A percentile compares a stretch with the other conserved stretches of the same genome.
phyloP scores from a whole-genome alignment of 2,113 vertebrate genomes.

The Melanotaenia duboulayi region DNA sequence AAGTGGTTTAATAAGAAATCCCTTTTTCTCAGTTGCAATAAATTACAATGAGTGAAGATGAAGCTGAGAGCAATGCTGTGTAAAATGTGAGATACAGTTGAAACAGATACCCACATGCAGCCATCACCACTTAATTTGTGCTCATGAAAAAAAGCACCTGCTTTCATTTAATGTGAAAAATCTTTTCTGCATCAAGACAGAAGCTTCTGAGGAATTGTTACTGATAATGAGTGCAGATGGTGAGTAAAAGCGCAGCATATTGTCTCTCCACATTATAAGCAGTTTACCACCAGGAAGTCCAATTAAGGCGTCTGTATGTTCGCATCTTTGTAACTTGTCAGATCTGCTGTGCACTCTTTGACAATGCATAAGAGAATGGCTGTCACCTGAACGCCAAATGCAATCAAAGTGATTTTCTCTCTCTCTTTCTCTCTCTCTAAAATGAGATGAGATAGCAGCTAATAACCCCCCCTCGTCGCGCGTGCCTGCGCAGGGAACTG shows the following conservation, averaged over 20 bases:
- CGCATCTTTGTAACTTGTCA: not conserved
- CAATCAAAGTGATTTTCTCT: slow-evolving; percentile 23
- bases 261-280: slow-evolving; percentile 17
- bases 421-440: no score
- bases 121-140: not conserved
- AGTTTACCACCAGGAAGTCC: slow-evolving; percentile 45
- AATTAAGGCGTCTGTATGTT: slow-evolving; percentile 28
- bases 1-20: not conserved
- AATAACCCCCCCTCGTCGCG: not conserved
- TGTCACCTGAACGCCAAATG: slow-evolving; percentile 39
- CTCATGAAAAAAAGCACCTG: not conserved
- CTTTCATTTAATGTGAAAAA: not conserved
- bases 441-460: slow-evolving; percentile 16
- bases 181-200: not conserved
- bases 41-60: not conserved
- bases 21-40: not conserved
- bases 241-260: slow-evolving; percentile 15
- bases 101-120: not conserved
- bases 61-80: not conserved
- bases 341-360: slow-evolving; percentile 2
- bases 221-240: slow-evolving; percentile 2
- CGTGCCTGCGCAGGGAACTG: slow-evolving; percentile 22
- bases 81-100: not conserved
- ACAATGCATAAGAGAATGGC: slow-evolving; percentile 17
- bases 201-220: not conserved